Conservation (phyloP, 1,140 invertebrate species). For the Theocolax elegans region DNA sequence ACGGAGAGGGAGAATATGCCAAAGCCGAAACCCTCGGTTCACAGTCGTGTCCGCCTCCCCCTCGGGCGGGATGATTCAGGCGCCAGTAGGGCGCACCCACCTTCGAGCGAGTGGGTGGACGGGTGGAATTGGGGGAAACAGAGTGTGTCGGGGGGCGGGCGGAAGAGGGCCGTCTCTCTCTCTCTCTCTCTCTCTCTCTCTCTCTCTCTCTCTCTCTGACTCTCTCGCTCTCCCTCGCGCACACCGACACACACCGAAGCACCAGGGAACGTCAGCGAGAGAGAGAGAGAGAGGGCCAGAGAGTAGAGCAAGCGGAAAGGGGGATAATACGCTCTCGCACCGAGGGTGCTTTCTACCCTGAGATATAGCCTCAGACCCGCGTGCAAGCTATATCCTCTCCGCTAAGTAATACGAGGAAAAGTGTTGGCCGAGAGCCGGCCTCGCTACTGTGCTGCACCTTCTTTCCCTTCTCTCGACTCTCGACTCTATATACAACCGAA, state of each 20-base stretch:
- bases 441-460: slow-evolving; percentile 34
- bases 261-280: slow-evolving; percentile 5
- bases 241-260: slow-evolving; percentile 9
- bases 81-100: slow-evolving; percentile 67
- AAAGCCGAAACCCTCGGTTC: slow-evolving; percentile 47
- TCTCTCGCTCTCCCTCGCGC: too few relatives aligned
- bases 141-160: slow-evolving; percentile 59
- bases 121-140: slow-evolving; percentile 61
- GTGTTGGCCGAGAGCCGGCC: slow-evolving; percentile 52
- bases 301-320: slow-evolving; percentile 45
- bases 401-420: slow-evolving; percentile 66
- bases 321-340: slow-evolving; percentile 58
- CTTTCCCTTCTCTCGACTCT: slow-evolving; percentile 21
- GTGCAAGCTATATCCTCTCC: slow-evolving; percentile 55
- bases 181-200: too few relatives aligned
- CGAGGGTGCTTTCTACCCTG: slow-evolving; percentile 62
- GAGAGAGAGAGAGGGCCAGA: slow-evolving; percentile 9
- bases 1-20: slow-evolving; percentile 42
- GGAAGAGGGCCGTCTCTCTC: slow-evolving; percentile 38
- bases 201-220: not conserved
- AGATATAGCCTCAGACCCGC: slow-evolving; percentile 58
- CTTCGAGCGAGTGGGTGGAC: slow-evolving; percentile 52
- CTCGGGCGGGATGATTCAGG: slow-evolving; percentile 66
- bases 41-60: slow-evolving; percentile 25
- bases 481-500: slow-evolving; percentile 11